These are phyloP conservation scores for Phoxinus dragarum DNA, from an alignment of 2,797 vertebrate species.

Conservation along the genomic window DNA sequence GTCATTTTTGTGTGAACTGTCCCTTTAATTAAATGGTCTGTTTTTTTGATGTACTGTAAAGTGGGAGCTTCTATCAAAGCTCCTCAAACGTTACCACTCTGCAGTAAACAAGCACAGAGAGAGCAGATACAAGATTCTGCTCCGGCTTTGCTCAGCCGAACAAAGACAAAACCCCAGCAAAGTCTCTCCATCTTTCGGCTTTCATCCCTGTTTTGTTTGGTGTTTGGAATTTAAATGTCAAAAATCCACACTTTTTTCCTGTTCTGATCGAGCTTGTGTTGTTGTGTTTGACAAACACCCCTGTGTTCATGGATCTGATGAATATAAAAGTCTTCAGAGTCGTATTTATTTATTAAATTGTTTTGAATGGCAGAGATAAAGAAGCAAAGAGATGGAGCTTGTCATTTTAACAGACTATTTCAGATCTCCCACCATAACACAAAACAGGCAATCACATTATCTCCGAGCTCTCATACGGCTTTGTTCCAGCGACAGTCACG, in stretches of 20 bases:
- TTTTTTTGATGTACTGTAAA: conserved; percentile 12
- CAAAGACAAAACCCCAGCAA: conserved; percentile 38
- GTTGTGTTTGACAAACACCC: conserved; percentile 68
- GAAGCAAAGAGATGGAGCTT: conserved; percentile 68
- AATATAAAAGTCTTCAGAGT: conserved; percentile 70
- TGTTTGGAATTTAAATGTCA: conserved; percentile 66
- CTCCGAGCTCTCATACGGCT: conserved; percentile 61
- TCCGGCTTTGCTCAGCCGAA: conserved; percentile 26
- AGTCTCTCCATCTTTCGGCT: conserved; percentile 49
- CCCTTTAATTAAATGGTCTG: conserved; percentile 16
- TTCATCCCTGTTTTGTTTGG: conserved; percentile 57
- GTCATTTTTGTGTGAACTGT: not conserved
- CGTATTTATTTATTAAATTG: conserved; percentile 63
- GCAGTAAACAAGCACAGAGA: not conserved
- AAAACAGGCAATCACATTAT: conserved; percentile 49
- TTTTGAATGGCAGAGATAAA: conserved; percentile 65
- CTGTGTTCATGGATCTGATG: conserved; percentile 67
- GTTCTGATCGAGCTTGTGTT: conserved; percentile 69
- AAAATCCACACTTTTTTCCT: conserved; percentile 67
- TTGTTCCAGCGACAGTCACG: conserved; percentile 61
- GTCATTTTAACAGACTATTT: conserved; percentile 68
- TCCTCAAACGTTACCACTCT: conserved; percentile 18
- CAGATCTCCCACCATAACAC: conserved; percentile 55
- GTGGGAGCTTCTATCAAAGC: conserved; percentile 32
- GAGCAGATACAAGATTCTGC: conserved; percentile 28